Percentiles rank a stretch among this genome's conserved stretches.
Evolutionary conservation across 1,140 invertebrate species (phyloP).

Genomic region (Polyergus mexicanus): DNA sequence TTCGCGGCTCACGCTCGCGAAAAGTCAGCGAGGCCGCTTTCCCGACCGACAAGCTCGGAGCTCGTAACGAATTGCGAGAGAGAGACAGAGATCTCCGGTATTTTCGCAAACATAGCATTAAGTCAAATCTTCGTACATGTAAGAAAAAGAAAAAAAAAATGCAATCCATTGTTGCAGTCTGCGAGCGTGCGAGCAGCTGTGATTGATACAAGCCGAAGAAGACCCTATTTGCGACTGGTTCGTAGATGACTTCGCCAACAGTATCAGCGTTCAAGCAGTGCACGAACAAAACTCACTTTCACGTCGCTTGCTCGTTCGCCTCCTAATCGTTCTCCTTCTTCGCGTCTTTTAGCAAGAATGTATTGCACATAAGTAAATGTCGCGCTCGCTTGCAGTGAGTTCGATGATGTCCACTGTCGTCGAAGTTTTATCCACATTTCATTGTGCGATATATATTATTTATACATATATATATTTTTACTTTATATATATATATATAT

Average conservation of each 20-base stretch:
- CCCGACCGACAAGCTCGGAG: conserved; percentile 22
- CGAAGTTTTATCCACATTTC: background rate
- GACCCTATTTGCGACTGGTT: background rate
- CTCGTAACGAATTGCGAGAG: background rate
- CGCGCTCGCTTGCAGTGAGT: conserved; percentile 29
- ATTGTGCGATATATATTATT: background rate
- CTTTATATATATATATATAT: no score
- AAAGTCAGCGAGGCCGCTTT: conserved; percentile 25
- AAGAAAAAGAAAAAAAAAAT: background rate
- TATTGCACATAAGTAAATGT: conserved; percentile 54
- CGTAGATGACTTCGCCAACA: conserved; percentile 16
- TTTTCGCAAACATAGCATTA: background rate
- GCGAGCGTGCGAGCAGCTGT: background rate
- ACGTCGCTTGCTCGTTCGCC: conserved; percentile 22
- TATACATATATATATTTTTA: background rate
- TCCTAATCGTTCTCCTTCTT: conserved; percentile 53
- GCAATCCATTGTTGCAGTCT: background rate
- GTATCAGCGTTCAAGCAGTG: conserved; percentile 22
- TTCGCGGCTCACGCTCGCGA: conserved; percentile 13
- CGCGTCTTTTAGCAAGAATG: conserved; percentile 46
- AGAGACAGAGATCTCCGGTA: background rate
- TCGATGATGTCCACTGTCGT: background rate
- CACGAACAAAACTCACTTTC: conserved; percentile 50
- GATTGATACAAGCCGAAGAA: background rate
- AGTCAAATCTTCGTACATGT: background rate